Evolutionary conservation across 1,140 invertebrate species (phyloP).

Genomic region (Neodiprion lecontei): DNA sequence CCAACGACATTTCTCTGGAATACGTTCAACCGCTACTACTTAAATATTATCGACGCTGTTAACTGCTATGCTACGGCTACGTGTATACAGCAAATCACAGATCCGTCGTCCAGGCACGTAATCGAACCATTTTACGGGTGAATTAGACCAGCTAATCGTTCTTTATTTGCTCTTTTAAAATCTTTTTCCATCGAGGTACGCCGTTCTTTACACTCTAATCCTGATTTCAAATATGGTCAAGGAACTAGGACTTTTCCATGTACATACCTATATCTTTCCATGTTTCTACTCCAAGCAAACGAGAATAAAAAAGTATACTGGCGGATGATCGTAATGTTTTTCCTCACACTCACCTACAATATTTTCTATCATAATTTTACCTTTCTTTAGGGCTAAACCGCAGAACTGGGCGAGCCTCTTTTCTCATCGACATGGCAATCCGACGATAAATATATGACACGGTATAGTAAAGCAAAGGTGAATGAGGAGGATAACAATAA

Average conservation of each 20-base stretch:
- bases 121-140: background rate
- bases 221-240: background rate
- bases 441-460: too few species aligned
- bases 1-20: background rate
- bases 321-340: too few species aligned
- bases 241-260: background rate
- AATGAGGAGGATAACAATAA: too few species aligned
- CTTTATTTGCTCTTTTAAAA: background rate
- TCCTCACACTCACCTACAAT: too few species aligned
- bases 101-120: background rate
- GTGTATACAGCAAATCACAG: background rate
- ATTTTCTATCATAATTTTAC: too few species aligned
- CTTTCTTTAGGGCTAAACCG: too few species aligned
- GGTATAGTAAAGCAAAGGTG: too few species aligned
- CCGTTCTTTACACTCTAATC: background rate
- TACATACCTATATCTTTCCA: too few species aligned
- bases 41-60: background rate
- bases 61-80: background rate
- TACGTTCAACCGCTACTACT: background rate
- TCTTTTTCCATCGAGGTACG: background rate
- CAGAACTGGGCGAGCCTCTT: too few species aligned
- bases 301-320: too few species aligned
- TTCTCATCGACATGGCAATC: too few species aligned
- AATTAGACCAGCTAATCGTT: background rate
- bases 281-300: too few species aligned